Base-by-base conservation (phyloP, 2,888 invertebrate genomes). In the Oxystoma pomonae region DNA sequence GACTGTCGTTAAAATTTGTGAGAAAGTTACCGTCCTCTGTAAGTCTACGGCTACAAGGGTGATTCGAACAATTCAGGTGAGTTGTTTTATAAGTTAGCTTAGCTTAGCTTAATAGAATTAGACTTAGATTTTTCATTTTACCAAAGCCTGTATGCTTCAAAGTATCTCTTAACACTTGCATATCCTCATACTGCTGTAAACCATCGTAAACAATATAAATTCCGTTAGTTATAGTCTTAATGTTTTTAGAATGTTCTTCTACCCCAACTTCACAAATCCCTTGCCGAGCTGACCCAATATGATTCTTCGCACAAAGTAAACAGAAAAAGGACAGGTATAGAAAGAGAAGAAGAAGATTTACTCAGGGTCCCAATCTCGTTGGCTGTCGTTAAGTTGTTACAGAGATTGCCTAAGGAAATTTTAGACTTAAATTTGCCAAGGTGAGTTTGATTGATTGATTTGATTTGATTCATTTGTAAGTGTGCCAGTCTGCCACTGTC, bases 301-400 rank as follows among this genome's bases (percentile, higher is more conserved):
- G 94, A 94, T 70, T 84, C 81, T 22, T 88, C 88, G 12, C 94
- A 94, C 76, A 93, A 93, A 74, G 79, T 90, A 0, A 92, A 92
- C 75, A 85, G 90, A 1, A 88, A 87, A 61, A 85, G 84, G 35
- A 84, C 84, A 1, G 85, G 87, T 19, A 79, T 84, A 7, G 90
- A 89, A 71, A 87, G 90, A n/a, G 96, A 98, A 76, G 90, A 92
- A 73, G 93, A 96, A 68, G 96, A 98, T 74, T 88, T 96, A 71
- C 82, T 92, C 67, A 84, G 94, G 57, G 92, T 98, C 5, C 98
- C 98, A 0, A 90, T 99, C 64, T 96, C 96, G 0, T 80, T 98
- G 61, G 96, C 98, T 0, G 85, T 96, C 61, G 93, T 98, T 0
- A 97, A 97, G 77, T 79, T 98, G 18, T 80, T 99, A 68, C 94